These are phyloP conservation scores for Saturnia pavonia DNA, from an alignment of 2,888 invertebrate species.

Conservation along the genomic window DNA sequence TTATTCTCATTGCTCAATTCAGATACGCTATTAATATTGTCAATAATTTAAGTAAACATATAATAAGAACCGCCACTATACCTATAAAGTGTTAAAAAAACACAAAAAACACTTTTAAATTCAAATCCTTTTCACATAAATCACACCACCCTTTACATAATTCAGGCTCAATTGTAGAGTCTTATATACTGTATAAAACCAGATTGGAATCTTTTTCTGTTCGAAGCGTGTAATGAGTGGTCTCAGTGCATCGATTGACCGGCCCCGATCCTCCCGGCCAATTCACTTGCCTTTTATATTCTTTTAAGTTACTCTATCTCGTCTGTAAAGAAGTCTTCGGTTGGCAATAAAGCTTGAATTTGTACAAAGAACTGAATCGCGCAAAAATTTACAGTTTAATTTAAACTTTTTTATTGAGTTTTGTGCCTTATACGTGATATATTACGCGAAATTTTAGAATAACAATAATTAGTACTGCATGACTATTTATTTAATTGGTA, in stretches of 20 bases:
- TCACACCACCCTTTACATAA: conserved; percentile 27
- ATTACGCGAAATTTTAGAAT: background rate
- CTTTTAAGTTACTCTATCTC: conserved; percentile 61
- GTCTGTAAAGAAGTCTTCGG: conserved; percentile 33
- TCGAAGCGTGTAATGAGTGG: conserved; percentile 67
- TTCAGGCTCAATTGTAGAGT: conserved; percentile 35
- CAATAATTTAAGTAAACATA: no score
- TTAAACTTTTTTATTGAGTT: background rate
- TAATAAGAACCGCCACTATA: no score
- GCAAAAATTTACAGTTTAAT: background rate
- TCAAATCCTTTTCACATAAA: conserved; percentile 14
- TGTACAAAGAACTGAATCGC: conserved; percentile 33
- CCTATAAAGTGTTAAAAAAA: no score
- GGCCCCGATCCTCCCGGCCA: conserved; percentile 59
- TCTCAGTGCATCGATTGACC: conserved; percentile 74
- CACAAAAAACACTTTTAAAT: background rate
- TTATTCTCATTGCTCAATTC: no score
- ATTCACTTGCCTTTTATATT: conserved; percentile 69
- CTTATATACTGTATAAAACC: conserved; percentile 36
- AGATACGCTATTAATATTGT: no score
- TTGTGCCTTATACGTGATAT: background rate
- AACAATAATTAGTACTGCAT: no score
- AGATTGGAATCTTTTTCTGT: conserved; percentile 41
- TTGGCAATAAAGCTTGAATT: conserved; percentile 47
- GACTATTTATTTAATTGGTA: background rate